These are phyloP conservation scores for Umimayanthus kanabou DNA, from an alignment of 92 coral and sea anemone genomes.

Conservation along the genomic window DNA sequence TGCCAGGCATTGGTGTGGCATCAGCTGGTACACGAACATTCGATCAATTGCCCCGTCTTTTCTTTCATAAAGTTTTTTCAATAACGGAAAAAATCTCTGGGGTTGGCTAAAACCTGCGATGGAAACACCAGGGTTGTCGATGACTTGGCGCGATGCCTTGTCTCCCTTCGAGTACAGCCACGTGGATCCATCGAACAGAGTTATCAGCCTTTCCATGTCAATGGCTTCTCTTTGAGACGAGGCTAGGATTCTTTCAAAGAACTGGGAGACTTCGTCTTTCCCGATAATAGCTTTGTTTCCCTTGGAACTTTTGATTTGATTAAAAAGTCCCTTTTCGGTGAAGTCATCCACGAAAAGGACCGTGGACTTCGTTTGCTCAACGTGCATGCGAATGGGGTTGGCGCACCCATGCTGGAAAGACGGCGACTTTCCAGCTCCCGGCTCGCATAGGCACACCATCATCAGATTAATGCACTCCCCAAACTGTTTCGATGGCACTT, in stretches of 20 bases:
- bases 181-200: slow-evolving; percentile 17
- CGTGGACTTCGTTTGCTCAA: slow-evolving; percentile 30
- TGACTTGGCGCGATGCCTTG: not conserved
- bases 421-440: slow-evolving; percentile 58
- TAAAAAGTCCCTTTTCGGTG: no score
- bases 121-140: slow-evolving; percentile 9
- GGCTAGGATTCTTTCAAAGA: not conserved
- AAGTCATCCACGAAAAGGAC: no score
- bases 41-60: slow-evolving; percentile 60
- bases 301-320: no score
- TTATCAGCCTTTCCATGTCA: not conserved
- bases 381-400: slow-evolving; percentile 46
- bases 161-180: slow-evolving; percentile 14
- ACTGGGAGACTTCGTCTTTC: not conserved
- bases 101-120: slow-evolving; percentile 11
- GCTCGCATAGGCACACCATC: slow-evolving; percentile 42
- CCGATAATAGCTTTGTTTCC: not conserved
- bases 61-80: slow-evolving; percentile 41
- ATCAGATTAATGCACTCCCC: slow-evolving; percentile 37
- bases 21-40: slow-evolving; percentile 47
- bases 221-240: not conserved
- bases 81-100: slow-evolving; percentile 35
- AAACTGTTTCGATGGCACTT: slow-evolving; percentile 45
- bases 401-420: slow-evolving; percentile 58
- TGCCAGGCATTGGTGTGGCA: slow-evolving; percentile 47